A percentile compares a stretch with the other conserved stretches of the same genome.
Conservation (phyloP, 2,113 vertebrate genomes). For the Sterna hirundo region DNA sequence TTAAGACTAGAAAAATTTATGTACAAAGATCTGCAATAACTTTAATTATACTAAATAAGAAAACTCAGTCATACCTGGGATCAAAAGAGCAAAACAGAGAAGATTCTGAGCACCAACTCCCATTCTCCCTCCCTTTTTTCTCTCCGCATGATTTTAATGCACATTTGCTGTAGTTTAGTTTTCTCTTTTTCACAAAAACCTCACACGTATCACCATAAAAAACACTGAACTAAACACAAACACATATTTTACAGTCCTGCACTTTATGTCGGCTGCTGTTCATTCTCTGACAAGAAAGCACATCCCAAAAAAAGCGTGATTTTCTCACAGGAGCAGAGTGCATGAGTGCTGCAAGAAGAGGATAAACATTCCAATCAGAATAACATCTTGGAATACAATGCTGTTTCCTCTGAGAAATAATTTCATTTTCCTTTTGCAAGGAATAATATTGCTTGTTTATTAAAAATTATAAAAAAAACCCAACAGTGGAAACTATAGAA, state of each 20-base stretch:
- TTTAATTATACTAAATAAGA: neutral
- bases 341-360: neutral
- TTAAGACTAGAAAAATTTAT: neutral
- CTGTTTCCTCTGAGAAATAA: neutral
- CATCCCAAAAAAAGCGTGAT: neutral
- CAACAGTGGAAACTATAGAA: neutral
- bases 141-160: neutral
- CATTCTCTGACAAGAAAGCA: neutral
- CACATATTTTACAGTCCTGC: neutral
- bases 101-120: neutral
- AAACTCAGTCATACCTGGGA: neutral
- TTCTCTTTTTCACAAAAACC: neutral
- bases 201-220: neutral
- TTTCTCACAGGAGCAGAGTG: neutral
- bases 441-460: neutral
- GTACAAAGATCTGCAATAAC: neutral
- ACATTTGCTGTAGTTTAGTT: neutral
- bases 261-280: neutral
- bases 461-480: neutral
- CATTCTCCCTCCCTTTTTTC: neutral
- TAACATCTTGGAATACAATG: neutral
- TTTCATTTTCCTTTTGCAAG: neutral
- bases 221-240: neutral
- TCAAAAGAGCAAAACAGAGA: conserved; percentile 14
- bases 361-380: neutral